Evolutionary conservation across 1,140 invertebrate genomes (phyloP), one percentile per base, ranked within the genome.

Genomic region (Dendrolimus punctatus): DNA sequence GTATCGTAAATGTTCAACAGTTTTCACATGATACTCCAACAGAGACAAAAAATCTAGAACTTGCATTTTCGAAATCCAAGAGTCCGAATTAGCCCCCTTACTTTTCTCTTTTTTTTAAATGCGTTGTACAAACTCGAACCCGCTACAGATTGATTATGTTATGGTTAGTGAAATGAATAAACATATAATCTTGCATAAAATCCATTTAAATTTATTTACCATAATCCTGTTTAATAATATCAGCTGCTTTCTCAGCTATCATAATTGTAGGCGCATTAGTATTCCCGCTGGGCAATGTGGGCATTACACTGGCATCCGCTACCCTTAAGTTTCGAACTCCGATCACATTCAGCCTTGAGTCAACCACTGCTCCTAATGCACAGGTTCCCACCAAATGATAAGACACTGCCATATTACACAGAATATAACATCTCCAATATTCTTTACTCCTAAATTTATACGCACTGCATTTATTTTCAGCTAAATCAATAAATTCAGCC

Each of bases 231-330:
- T 23, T 23, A 23, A 23, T 23, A 23, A 23, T 23, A 3, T 46
- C 46, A 9, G 46, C n/a, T 9, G 23, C 46, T 46, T 46, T 46
- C 23, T 46, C 47, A 39, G 23, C 47, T 36, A 49, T 49, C 23
- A 39, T 39, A 23, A 49, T 39, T 7, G 38, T n/a, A 4, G 47
- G 47, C 8, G 36, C 47, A 49, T 38, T 8, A 37, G 38, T 8
- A 5, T 39, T n/a, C 5, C 37, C 23, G 23, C 47, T 23, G 8
- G 47, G 47, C 38, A 49, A 8, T 5, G 39, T 49, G 6, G 47
- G 47, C 38, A 49, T 49, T n/a, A 49, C 36, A 39, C 47, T 49
- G 36, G 47, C 47, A 38, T 49, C 47, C 2, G n/a, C 47, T 49
- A 49, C 47, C 7, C 47, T 36, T 37, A 49, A n/a, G 23, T 39